A percentile compares a stretch with the other conserved stretches of the same genome.
Conservation (phyloP, 2,888 invertebrate genomes). For the Pherbina coryleti region DNA sequence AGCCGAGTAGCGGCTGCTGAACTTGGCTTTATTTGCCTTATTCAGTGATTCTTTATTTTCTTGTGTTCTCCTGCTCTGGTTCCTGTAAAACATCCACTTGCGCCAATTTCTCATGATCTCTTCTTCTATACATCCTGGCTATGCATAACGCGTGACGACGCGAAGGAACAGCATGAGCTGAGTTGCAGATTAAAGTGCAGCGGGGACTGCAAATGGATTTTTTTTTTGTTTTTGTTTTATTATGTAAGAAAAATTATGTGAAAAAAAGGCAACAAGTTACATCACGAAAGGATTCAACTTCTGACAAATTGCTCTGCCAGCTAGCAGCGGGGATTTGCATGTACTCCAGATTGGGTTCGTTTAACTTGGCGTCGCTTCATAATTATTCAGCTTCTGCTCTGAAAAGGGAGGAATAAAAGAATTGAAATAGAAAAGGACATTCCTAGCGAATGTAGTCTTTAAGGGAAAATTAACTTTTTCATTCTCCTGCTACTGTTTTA, state of each 20-base stretch:
- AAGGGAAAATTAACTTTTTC: no score
- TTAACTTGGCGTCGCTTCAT: constrained; percentile 10
- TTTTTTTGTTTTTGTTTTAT: background rate
- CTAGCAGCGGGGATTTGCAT: background rate
- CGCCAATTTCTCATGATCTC: constrained; percentile 33
- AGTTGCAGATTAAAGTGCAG: constrained; percentile 1
- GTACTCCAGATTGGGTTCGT: no score
- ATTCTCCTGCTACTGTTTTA: no score
- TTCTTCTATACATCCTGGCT: constrained; percentile 23
- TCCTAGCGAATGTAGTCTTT: no score
- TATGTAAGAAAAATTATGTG: background rate
- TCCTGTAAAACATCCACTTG: constrained; percentile 11
- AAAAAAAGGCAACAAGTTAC: constrained; percentile 40
- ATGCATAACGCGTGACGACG: background rate
- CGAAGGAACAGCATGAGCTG: constrained; percentile 16
- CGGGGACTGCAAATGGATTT: background rate
- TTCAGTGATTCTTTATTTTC: constrained; percentile 1
- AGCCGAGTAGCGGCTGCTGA: constrained; percentile 36
- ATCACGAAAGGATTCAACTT: constrained; percentile 45
- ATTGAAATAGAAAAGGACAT: no score
- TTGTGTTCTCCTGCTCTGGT: background rate
- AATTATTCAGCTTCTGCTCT: background rate
- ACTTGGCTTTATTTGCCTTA: constrained; percentile 44
- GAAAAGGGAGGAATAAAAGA: no score
- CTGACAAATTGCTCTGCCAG: constrained; percentile 45